Base-by-base conservation (phyloP, 2,797 vertebrate species). In the Poliocrania exsul region DNA sequence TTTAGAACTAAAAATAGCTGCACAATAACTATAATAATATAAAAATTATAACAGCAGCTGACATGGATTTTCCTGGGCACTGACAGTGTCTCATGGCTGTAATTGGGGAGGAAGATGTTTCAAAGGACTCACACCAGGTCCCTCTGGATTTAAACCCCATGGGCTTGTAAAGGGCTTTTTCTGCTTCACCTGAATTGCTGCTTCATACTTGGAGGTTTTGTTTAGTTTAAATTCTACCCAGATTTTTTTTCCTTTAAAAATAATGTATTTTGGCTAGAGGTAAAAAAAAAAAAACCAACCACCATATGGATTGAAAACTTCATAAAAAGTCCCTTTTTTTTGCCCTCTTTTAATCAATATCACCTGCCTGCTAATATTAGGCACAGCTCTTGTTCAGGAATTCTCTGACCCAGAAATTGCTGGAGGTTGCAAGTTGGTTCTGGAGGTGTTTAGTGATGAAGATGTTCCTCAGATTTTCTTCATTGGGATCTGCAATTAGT, bases 1-100 rank as follows among this genome's bases (percentile, higher is more conserved):
- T 92, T 35, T 58, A 13, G 64, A 57, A 23, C 51, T 56, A 67
- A 94, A 89, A 95, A 90, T 65, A 95, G 28, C 13, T 24, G 15
- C 67, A 77, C 37, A 74, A 64, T 71, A 69, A 21, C 35, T 53
- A 44, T 28, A 57, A 87, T 51, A 65, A 62, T 2, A 33, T 9
- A 75, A 24, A 80, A 90, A 64, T 29, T 44, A 13, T 15, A 28
- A 5, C 58, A 56, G 51, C 58, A 67, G 42, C 38, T 74, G 72
- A 38, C 65, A 16, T 2, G 25, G 72, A 61, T 53, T 35, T 71
- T 38, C 56, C 16, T 46, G 66, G 64, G 6, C 67, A 2, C 3
- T 44, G 60, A 7, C 60, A 71, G 21, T 1, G 26, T 23, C 44
- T 56, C 10, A 1, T 14, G 9, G 5, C 42, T 38, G 0, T 81